A percentile compares a stretch with the other conserved stretches of the same genome.
Evolutionary conservation across 2,888 invertebrate species (phyloP).

Genomic region (Tachina fera): DNA sequence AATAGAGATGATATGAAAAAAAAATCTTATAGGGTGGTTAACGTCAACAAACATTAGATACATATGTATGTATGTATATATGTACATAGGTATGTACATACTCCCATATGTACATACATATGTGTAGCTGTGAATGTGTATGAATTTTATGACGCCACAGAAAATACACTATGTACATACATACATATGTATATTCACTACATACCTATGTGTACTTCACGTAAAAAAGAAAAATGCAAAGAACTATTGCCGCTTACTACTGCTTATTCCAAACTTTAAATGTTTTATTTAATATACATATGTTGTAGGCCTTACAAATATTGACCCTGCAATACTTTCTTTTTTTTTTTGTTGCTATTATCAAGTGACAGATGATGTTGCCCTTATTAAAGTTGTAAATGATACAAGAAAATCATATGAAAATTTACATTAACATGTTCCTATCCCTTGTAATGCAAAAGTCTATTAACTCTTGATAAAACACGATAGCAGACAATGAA

Average conservation of each 20-base stretch:
- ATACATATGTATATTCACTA: no score
- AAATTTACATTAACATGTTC: slow-evolving; percentile 26
- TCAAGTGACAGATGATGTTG: not conserved
- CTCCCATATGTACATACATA: no score
- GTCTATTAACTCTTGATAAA: no score
- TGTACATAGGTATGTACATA: no score
- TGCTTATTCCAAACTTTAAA: not conserved
- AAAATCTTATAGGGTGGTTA: not conserved
- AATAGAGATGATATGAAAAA: not conserved
- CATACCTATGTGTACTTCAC: no score
- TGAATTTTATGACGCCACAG: no score
- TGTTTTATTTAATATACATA: not conserved
- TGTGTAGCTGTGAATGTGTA: no score
- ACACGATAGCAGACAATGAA: no score
- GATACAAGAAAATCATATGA: not conserved
- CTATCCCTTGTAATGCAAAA: slow-evolving; percentile 4
- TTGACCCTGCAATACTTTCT: not conserved
- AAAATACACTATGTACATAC: no score
- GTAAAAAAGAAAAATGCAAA: no score
- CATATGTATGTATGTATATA: no score
- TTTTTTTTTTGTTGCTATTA: not conserved
- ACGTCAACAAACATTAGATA: not conserved
- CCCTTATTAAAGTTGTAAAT: not conserved
- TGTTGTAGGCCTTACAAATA: not conserved
- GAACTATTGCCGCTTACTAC: no score